Conservation (phyloP, 2,113 vertebrate species). For the Mustelus asterias region DNA sequence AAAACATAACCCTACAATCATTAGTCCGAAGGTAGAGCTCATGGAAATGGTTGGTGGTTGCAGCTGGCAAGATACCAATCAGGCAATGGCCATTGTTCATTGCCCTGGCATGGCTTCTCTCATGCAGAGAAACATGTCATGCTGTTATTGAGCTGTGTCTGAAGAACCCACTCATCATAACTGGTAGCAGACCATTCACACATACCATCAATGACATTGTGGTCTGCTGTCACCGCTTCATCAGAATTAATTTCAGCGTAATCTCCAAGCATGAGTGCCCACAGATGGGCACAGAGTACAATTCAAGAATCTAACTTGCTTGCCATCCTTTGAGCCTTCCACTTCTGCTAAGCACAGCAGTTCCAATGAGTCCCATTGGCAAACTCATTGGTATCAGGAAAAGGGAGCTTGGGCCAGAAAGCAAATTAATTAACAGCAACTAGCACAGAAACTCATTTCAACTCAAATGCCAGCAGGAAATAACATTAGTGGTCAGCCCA, state of each 20-base stretch:
- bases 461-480: neutral
- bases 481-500: neutral
- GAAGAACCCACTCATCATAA: neutral
- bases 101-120: neutral
- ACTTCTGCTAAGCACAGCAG: neutral
- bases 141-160: neutral
- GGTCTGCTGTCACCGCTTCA: neutral
- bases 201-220: neutral
- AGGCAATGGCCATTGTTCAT: neutral
- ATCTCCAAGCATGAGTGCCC: neutral
- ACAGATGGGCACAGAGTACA: neutral
- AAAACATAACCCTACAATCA: neutral
- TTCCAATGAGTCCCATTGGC: neutral
- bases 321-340: neutral
- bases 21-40: neutral
- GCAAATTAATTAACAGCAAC: constrained; percentile 13
- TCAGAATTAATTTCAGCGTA: neutral
- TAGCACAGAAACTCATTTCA: neutral
- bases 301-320: neutral
- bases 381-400: neutral
- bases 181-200: too few species aligned
- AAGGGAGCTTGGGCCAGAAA: neutral
- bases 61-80: neutral
- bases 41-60: neutral
- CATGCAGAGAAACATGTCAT: neutral